phyloP scores from a whole-genome alignment of 2,797 vertebrate genomes.

The Halcyon smyrnensis region DNA sequence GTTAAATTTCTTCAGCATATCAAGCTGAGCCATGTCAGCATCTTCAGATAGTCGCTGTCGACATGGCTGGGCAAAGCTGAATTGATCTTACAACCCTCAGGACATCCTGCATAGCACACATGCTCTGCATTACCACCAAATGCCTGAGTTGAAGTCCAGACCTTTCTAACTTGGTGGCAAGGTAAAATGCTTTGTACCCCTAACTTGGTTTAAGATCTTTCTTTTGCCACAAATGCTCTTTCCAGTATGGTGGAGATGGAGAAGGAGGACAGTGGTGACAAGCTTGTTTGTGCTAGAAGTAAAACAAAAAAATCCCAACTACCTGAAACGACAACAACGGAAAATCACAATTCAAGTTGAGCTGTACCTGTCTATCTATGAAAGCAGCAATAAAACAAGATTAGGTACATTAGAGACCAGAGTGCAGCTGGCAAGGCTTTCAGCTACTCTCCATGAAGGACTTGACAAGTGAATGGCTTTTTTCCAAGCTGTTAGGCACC shows the following conservation, averaged over 20 bases:
- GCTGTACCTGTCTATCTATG: not conserved
- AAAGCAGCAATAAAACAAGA: conserved; percentile 7
- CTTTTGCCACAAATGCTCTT: not conserved
- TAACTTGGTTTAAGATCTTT: not conserved
- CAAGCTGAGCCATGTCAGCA: conserved; percentile 73
- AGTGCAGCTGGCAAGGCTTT: conserved; percentile 4
- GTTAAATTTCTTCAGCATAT: conserved; percentile 77
- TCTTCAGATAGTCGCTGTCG: conserved; percentile 69
- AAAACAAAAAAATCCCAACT: not conserved
- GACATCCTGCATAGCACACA: conserved; percentile 7
- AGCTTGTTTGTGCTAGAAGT: not conserved
- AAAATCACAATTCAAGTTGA: not conserved
- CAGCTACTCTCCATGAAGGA: not conserved
- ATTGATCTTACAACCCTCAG: conserved; percentile 75
- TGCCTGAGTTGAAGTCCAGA: conserved; percentile 64
- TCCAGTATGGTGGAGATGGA: not conserved
- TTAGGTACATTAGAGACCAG: not conserved
- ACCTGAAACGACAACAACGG: not conserved
- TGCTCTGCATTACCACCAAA: not conserved
- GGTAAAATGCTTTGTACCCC: conserved; percentile 15
- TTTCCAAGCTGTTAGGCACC: conserved; percentile 40
- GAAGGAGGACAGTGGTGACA: not conserved
- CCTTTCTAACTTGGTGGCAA: conserved; percentile 22
- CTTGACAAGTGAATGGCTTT: conserved; percentile 10
- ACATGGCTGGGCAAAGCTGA: conserved; percentile 69